Percentiles rank a stretch among this genome's conserved stretches.
phyloP scores from a whole-genome alignment of 2,888 invertebrate genomes.

The Dicyrtoma fusca region DNA sequence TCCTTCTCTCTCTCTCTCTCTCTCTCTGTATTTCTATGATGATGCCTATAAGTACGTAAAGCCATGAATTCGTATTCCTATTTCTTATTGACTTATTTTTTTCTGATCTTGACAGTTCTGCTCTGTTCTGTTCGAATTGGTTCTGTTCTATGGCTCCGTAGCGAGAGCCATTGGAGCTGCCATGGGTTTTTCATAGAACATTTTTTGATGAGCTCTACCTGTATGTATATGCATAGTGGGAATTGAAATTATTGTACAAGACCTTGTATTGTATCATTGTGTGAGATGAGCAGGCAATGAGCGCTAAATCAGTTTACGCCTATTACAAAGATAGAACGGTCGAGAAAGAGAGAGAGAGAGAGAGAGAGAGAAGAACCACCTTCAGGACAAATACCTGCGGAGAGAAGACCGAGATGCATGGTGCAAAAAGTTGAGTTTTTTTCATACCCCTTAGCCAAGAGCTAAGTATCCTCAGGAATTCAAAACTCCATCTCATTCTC shows the following conservation, averaged over 20 bases:
- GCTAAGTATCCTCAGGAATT: constrained; percentile 17
- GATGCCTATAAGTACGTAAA: not conserved
- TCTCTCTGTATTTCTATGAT: not conserved
- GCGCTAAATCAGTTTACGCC: constrained; percentile 4
- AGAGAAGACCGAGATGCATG: constrained; percentile 10
- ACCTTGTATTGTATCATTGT: not conserved
- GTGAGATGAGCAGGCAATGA: too few relatives aligned
- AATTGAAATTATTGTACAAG: not conserved
- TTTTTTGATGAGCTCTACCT: too few relatives aligned
- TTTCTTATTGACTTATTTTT: too few relatives aligned
- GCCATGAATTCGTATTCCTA: too few relatives aligned
- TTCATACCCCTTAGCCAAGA: constrained; percentile 13
- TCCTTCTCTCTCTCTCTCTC: constrained; percentile 3
- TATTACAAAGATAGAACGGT: constrained; percentile 23
- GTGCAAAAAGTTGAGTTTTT: constrained; percentile 12
- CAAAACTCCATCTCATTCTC: constrained; percentile 26
- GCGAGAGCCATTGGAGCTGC: too few relatives aligned
- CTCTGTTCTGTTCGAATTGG: too few relatives aligned
- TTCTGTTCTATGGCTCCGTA: too few relatives aligned
- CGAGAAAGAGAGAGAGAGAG: too few relatives aligned
- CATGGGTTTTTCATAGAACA: too few relatives aligned
- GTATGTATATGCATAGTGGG: too few relatives aligned
- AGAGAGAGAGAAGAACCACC: constrained; percentile 14
- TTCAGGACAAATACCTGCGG: constrained; percentile 43
- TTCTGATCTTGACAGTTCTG: too few relatives aligned